phyloP scores from a whole-genome alignment of 2,888 invertebrate species.

The Tetramorium bicarinatum region DNA sequence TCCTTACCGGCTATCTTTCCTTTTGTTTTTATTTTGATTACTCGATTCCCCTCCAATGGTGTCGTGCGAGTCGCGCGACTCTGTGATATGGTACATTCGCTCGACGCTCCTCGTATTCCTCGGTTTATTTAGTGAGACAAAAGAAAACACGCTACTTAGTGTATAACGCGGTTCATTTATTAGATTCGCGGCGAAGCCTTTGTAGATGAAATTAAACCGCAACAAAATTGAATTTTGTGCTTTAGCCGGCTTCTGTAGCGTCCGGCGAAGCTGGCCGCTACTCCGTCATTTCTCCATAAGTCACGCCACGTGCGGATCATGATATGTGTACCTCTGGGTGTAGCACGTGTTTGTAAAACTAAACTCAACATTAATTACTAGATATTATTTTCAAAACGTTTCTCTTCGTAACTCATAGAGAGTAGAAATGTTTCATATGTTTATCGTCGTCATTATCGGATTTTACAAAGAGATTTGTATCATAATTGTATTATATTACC shows the following conservation, averaged over 20 bases:
- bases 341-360: background rate
- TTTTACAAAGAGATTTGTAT: background rate
- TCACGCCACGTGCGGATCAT: constrained; percentile 60
- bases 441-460: background rate
- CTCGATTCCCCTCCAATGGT: background rate
- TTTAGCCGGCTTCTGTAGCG: constrained; percentile 70
- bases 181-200: constrained; percentile 81
- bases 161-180: constrained; percentile 63
- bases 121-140: background rate
- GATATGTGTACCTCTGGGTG: background rate
- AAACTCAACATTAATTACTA: constrained; percentile 13
- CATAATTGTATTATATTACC: background rate
- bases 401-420: background rate
- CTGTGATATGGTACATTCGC: background rate
- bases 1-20: background rate
- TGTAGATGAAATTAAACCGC: constrained; percentile 71
- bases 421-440: background rate
- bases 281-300: constrained; percentile 56
- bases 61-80: background rate
- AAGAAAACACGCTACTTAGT: background rate
- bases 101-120: background rate
- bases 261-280: constrained; percentile 57
- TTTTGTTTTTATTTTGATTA: background rate
- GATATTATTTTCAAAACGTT: background rate
- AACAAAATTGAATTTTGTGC: constrained; percentile 74